Conservation (phyloP, 2,797 vertebrate genomes). For the Xenentodon cancila region DNA sequence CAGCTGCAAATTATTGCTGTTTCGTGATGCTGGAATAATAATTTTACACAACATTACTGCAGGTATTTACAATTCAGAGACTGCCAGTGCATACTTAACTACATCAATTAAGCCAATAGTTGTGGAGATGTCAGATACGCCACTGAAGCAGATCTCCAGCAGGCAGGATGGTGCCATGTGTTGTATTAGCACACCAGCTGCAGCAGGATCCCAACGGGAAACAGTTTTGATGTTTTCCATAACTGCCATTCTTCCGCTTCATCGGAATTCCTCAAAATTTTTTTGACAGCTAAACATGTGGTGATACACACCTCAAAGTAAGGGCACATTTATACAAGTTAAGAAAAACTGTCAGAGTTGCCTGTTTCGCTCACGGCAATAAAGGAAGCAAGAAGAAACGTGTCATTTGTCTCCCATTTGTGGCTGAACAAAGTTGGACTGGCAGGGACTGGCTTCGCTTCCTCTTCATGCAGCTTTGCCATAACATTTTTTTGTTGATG, state of each 20-base stretch:
- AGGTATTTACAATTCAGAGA: conserved; percentile 72
- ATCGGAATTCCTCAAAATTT: conserved; percentile 68
- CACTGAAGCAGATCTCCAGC: conserved; percentile 77
- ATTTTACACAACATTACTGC: conserved; percentile 81
- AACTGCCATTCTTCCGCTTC: conserved; percentile 79
- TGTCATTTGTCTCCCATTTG: conserved; percentile 17
- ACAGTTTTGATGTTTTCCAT: conserved; percentile 74
- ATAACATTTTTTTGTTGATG: no score
- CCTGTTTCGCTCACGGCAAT: conserved; percentile 15
- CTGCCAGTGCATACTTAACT: conserved; percentile 73
- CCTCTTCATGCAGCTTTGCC: neutral
- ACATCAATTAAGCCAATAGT: conserved; percentile 80
- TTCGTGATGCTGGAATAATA: conserved; percentile 68
- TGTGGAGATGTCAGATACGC: conserved; percentile 79
- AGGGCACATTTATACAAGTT: conserved; percentile 47
- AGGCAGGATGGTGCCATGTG: conserved; percentile 73
- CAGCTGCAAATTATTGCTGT: conserved; percentile 69
- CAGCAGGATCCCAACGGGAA: conserved; percentile 71
- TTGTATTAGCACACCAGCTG: conserved; percentile 76
- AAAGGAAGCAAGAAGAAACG: neutral
- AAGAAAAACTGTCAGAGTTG: conserved; percentile 37
- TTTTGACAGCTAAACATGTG: conserved; percentile 77
- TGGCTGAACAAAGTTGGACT: conserved; percentile 1
- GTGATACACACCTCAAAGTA: conserved; percentile 60
- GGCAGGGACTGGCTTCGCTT: neutral